Base-by-base conservation (phyloP, 2,113 vertebrate genomes). In the Solenodon paradoxus region DNA sequence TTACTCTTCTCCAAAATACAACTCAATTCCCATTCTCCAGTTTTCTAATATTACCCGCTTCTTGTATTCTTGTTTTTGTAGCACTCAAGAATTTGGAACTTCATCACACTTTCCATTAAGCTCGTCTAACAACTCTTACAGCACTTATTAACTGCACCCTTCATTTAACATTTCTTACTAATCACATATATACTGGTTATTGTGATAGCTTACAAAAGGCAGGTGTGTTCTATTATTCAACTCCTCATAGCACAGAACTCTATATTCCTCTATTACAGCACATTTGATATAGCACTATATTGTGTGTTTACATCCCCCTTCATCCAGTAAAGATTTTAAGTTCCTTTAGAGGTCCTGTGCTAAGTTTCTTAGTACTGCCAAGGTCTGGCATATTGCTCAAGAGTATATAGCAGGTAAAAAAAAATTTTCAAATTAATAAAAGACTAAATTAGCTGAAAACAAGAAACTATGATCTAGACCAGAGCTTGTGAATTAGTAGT, bases 391-490 rank as follows among this genome's bases (percentile, higher is more conserved):
- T 10, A 82, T 4, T 32, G 7, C 47, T 85, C 55, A 88, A 88
- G 40, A 42, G 6, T 8, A 82, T 12, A 90, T 22, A 61, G 42
- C 24, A 93, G 12, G 10, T 28, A 30, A 11, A 78, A 71, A n/a
- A 93, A 85, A 71, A n/a, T 95, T 90, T 88, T 45, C 79, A 88
- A 93, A 90, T 86, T 71, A 90, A 84, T 49, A 22, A 87, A 72
- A 38, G 28, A 69, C 30, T n/a, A 90, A 88, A 83, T 64, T 51
- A 90, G 78, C 19, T 88, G 22, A 85, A 88, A 87, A 71, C 7
- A 45, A 74, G n/a, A 89, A 35, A 24, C 61, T 11, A 55, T 45
- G 4, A 77, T 64, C 28, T 71, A 83, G 45, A 47, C 35, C 26
- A 95, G 30, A 47, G 40, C 87, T 13, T 68, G 59, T 49, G 66